These are phyloP conservation scores for Octonoba sinensis DNA, from an alignment of 2,888 invertebrate species.

Conservation along the genomic window DNA sequence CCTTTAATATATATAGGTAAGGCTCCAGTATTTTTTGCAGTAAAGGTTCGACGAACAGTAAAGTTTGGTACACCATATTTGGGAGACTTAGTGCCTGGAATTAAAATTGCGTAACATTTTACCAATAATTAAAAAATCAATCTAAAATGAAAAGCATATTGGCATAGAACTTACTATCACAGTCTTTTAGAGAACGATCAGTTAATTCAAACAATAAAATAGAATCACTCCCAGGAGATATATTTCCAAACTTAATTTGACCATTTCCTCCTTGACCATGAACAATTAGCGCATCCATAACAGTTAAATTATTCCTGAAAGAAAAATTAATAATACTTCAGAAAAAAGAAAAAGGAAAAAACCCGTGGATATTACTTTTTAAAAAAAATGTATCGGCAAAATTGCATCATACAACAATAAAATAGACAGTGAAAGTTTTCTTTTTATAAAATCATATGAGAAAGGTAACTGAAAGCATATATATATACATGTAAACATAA, in stretches of 20 bases:
- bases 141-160: neutral
- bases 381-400: no score
- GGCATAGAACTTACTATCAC: slow-evolving; percentile 74
- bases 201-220: slow-evolving; percentile 86
- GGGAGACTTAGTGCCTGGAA: slow-evolving; percentile 40
- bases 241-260: slow-evolving; percentile 88
- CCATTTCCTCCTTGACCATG: slow-evolving; percentile 88
- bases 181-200: slow-evolving; percentile 77
- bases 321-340: slow-evolving; percentile 23
- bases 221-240: slow-evolving; percentile 82
- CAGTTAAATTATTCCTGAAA: slow-evolving; percentile 90
- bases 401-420: no score
- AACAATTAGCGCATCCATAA: slow-evolving; percentile 86
- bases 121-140: neutral
- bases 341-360: neutral
- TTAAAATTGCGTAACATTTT: neutral
- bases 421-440: no score
- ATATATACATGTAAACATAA: no score
- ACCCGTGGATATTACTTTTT: no score
- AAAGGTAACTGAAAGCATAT: no score
- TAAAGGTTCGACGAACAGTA: slow-evolving; percentile 84
- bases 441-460: no score
- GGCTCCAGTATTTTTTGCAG: slow-evolving; percentile 90
- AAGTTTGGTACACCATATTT: slow-evolving; percentile 76
- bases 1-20: slow-evolving; percentile 83